Evolutionary conservation across 2,113 vertebrate genomes (phyloP).

Genomic region (Ceratotherium simum): DNA sequence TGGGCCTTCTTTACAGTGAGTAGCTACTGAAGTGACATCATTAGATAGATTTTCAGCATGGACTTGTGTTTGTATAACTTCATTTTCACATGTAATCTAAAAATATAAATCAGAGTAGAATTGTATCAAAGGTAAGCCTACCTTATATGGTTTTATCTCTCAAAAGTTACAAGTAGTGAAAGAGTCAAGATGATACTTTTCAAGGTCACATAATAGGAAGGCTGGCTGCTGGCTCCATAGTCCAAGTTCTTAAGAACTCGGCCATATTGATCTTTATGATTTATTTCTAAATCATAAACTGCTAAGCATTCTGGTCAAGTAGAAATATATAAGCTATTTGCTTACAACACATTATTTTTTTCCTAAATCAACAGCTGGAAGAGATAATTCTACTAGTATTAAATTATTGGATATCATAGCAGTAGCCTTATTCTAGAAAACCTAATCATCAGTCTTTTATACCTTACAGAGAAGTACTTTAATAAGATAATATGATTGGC

Average conservation of each 20-base stretch:
- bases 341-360: neutral
- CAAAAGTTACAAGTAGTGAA: neutral
- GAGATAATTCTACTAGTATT: neutral
- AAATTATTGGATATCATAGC: neutral
- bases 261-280: neutral
- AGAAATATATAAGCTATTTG: neutral
- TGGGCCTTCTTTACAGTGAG: slow-evolving; percentile 25
- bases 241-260: neutral
- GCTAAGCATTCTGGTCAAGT: neutral
- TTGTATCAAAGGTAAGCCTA: neutral
- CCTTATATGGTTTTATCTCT: neutral
- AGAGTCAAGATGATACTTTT: neutral
- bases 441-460: neutral
- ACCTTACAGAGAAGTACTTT: neutral
- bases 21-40: neutral
- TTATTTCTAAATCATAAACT: neutral
- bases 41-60: neutral
- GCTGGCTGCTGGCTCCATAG: neutral
- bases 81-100: slow-evolving; percentile 30
- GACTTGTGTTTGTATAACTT: neutral
- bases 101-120: slow-evolving; percentile 45
- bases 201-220: neutral
- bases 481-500: neutral
- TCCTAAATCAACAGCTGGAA: neutral
- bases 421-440: neutral